Conservation (phyloP, 1,140 invertebrate species). For the Calliopsis andreniformis region DNA sequence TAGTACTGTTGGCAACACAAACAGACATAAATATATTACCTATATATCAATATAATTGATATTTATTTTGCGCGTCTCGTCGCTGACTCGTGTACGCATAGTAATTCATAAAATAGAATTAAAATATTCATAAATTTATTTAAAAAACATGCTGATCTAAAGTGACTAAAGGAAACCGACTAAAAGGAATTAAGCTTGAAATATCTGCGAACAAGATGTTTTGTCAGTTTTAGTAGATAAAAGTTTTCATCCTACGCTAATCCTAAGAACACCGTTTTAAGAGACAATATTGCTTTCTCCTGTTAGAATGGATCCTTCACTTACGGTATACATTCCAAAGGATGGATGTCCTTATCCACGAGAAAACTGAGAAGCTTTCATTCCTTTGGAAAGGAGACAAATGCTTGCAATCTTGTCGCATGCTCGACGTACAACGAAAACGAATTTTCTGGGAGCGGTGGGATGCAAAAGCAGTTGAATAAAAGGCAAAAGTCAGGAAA, state of each 20-base stretch:
- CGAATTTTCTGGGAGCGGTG: slow-evolving; percentile 15
- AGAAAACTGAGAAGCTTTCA: slow-evolving; percentile 7
- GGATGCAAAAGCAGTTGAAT: slow-evolving; percentile 29
- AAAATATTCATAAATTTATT: too few species aligned
- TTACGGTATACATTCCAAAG: slow-evolving; percentile 18
- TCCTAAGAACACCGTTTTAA: background rate
- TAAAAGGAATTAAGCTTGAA: too few species aligned
- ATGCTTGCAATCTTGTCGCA: slow-evolving; percentile 48
- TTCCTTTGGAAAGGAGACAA: slow-evolving; percentile 41
- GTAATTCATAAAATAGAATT: too few species aligned
- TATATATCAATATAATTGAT: too few species aligned
- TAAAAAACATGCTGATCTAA: too few species aligned
- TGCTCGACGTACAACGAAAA: slow-evolving; percentile 18
- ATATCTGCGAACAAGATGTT: background rate
- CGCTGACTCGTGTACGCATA: too few species aligned
- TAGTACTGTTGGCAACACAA: too few species aligned
- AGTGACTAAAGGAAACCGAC: too few species aligned
- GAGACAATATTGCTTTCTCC: slow-evolving; percentile 4
- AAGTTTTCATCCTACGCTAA: background rate
- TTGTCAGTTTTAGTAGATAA: too few species aligned
- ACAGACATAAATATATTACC: too few species aligned
- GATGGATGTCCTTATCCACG: slow-evolving; percentile 5
- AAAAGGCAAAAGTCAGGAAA: slow-evolving; percentile 13
- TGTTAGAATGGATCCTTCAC: background rate
- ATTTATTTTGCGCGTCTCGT: too few species aligned